Evolutionary conservation across 2,797 vertebrate genomes (phyloP).

Genomic region (Sebastes kiyomatsui): DNA sequence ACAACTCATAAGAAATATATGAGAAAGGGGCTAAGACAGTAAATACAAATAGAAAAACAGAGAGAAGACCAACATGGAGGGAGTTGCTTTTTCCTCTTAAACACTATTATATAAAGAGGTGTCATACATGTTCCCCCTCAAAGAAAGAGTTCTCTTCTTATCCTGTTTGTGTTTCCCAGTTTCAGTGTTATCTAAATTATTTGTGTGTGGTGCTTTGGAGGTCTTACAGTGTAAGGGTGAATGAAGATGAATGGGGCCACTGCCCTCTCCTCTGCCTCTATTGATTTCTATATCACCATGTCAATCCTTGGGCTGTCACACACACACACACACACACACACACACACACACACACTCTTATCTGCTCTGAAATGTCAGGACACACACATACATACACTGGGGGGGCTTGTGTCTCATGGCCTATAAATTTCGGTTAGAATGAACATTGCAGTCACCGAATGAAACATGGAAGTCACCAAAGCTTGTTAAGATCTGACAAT

Average conservation of each 20-base stretch:
- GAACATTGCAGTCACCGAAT: background rate
- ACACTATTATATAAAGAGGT: background rate
- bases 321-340: background rate
- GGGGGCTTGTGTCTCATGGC: conserved; percentile 1
- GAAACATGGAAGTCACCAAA: background rate
- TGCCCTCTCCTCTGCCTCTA: conserved; percentile 39
- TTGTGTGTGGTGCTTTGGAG: conserved; percentile 10
- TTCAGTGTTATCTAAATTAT: background rate
- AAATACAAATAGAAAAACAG: background rate
- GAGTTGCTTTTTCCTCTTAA: background rate
- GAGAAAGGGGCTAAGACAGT: background rate
- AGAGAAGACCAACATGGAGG: background rate
- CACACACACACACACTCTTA: conserved; percentile 13
- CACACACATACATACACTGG: background rate
- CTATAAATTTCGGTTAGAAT: conserved; percentile 17
- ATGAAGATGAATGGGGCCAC: conserved; percentile 40
- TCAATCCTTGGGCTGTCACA: conserved; percentile 43
- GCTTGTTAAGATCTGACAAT: background rate
- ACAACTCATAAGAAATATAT: background rate
- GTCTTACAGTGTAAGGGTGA: conserved; percentile 35
- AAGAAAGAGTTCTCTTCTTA: background rate
- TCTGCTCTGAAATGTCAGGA: conserved; percentile 12
- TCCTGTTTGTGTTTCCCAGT: background rate
- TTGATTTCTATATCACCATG: conserved; percentile 56
- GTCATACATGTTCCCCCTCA: background rate